Evolutionary conservation across 2,113 vertebrate species (phyloP), one percentile per base, ranked within the genome.

Genomic region (Ammodytes dubius): DNA sequence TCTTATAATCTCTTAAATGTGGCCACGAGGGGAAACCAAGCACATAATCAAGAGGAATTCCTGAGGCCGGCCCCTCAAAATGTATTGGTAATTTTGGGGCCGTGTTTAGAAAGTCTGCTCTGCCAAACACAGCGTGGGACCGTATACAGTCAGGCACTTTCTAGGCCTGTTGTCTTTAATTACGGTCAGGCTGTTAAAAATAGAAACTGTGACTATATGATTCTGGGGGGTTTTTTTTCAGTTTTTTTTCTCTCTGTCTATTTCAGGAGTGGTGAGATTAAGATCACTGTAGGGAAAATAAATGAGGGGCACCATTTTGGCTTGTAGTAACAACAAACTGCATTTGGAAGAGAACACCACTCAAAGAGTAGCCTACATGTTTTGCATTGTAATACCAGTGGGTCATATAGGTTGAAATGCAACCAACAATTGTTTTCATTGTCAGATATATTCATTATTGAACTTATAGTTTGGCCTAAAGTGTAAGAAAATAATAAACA

Each of bases 151-250:
- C 89, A 81, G 84, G 86, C 85, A 54, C 60, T 83, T 69, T 40
- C 82, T 67, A 2, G 47, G 71, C 79, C 66, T 86, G 88, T 85
- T 89, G 89, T 79, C 92, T 94, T 87, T 94, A 90, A 92, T 94
- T 93, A 91, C 58, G 15, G 86, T 78, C 76, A 59, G 59, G 37
- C 61, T 61, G 76, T 82, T 27, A 83, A 86, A 93, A 92, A 92
- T 92, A 92, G 87, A 84, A 86, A 63, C 77, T 54, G 79, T 79
- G 40, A 87, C 67, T 81, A 12, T 88, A 85, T 87, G 87, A 82
- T 86, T 91, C 81, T 87, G 87, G 85, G 88, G 90, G n/a, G 1
- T 27, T 27, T 27, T 27, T 27, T 27, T 27, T 27, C 27, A 27
- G 27, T 54, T 13, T 42, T 70, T 77, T 53, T 67, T 74, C 63